Conservation (phyloP, 2,113 vertebrate genomes). For the Heloderma charlesbogerti region DNA sequence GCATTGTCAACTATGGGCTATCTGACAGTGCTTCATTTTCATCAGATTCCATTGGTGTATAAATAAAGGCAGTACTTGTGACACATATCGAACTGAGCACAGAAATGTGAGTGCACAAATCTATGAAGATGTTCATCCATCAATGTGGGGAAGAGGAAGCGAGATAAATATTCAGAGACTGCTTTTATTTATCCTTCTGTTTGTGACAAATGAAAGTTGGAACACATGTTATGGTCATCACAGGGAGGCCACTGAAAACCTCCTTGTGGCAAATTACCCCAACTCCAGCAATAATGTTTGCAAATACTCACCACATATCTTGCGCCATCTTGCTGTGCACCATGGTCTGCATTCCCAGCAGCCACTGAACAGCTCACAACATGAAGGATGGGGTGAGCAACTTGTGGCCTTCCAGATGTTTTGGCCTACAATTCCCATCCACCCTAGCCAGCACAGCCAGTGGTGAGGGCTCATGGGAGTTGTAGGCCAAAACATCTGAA, state of each 20-base stretch:
- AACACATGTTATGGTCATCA: not conserved
- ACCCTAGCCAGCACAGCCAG: too few species aligned
- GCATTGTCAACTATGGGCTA: not conserved
- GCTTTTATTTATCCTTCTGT: not conserved
- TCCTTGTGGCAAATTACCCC: not conserved
- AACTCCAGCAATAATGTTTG: not conserved
- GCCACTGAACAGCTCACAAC: not conserved
- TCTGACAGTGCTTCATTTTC: not conserved
- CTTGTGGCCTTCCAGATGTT: too few species aligned
- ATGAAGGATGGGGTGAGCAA: too few species aligned
- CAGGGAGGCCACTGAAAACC: not conserved
- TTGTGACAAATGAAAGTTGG: not conserved
- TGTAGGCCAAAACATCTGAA: too few species aligned
- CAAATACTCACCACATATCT: not conserved
- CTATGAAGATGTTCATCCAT: not conserved
- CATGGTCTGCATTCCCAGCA: not conserved
- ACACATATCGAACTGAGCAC: not conserved
- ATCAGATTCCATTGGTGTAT: conserved; percentile 16
- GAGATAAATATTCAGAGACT: not conserved
- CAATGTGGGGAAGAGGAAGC: not conserved
- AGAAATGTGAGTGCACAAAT: not conserved
- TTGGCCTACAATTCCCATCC: too few species aligned
- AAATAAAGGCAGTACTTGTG: not conserved
- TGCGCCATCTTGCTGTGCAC: not conserved
- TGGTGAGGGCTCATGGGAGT: too few species aligned